Conservation (phyloP, 2,113 vertebrate species). For the Dolichallabes microphthalmus region DNA sequence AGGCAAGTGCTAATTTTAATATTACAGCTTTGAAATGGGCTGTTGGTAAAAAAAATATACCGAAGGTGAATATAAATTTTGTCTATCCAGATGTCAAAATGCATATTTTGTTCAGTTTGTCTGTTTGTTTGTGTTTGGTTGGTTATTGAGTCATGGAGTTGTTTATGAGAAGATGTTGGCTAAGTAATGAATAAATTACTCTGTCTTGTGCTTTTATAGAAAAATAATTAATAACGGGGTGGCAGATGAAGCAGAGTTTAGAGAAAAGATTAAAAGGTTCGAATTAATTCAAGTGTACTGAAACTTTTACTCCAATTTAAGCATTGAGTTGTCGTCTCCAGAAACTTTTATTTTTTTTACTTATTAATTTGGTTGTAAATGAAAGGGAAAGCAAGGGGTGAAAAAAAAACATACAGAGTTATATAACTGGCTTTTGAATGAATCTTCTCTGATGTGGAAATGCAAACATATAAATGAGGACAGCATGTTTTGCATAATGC, state of each 20-base stretch:
- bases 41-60: background rate
- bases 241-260: background rate
- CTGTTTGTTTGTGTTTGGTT: background rate
- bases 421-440: constrained; percentile 27
- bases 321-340: background rate
- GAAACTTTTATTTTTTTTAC: background rate
- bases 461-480: constrained; percentile 30
- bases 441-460: constrained; percentile 36
- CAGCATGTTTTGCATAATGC: constrained; percentile 17
- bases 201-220: background rate
- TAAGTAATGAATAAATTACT: background rate
- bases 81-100: background rate
- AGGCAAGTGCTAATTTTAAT: constrained; percentile 5
- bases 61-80: background rate
- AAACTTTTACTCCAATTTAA: background rate
- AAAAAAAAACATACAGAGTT: background rate
- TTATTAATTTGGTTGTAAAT: background rate
- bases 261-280: background rate
- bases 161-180: background rate
- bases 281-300: background rate
- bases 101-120: background rate
- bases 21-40: background rate
- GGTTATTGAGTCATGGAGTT: background rate
- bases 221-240: background rate
- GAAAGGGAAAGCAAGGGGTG: background rate